Percentiles rank a stretch among this genome's conserved stretches.
Evolutionary conservation across 2,797 vertebrate species (phyloP).

Genomic region (Melanitta fusca): DNA sequence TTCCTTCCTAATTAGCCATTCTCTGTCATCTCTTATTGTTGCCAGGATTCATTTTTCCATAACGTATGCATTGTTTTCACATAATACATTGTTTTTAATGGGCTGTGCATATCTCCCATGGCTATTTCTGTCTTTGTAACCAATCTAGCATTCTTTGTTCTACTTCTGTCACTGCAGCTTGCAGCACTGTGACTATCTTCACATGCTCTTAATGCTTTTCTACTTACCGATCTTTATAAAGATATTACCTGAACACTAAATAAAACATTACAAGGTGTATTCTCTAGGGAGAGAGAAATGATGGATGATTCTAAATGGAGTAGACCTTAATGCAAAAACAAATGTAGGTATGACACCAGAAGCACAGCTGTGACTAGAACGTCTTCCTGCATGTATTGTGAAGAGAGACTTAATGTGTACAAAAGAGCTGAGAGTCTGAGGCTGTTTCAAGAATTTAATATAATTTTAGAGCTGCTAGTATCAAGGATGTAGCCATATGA

Average conservation of each 20-base stretch:
- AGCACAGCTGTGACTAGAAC: not conserved
- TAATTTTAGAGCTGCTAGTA: not conserved
- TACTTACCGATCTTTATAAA: not conserved
- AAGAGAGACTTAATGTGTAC: not conserved
- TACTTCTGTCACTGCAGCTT: not conserved
- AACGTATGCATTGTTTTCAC: not conserved
- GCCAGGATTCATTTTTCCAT: not conserved
- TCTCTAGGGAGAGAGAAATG: not conserved
- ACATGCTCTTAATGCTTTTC: not conserved
- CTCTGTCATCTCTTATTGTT: not conserved
- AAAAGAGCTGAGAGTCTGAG: not conserved
- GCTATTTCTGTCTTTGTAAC: slow-evolving; percentile 15
- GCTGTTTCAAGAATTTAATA: not conserved
- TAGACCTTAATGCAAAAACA: not conserved
- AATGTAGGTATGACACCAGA: not conserved
- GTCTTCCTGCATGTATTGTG: not conserved
- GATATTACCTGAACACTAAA: not conserved
- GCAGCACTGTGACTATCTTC: not conserved
- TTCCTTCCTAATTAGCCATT: not conserved
- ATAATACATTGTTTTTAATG: not conserved
- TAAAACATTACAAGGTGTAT: not conserved
- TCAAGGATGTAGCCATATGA: not conserved
- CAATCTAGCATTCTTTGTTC: not conserved
- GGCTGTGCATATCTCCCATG: not conserved
- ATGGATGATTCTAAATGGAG: not conserved